A percentile compares a stretch with the other conserved stretches of the same genome.
Conservation (phyloP, 2,113 vertebrate species). For the Leucosticte australis region DNA sequence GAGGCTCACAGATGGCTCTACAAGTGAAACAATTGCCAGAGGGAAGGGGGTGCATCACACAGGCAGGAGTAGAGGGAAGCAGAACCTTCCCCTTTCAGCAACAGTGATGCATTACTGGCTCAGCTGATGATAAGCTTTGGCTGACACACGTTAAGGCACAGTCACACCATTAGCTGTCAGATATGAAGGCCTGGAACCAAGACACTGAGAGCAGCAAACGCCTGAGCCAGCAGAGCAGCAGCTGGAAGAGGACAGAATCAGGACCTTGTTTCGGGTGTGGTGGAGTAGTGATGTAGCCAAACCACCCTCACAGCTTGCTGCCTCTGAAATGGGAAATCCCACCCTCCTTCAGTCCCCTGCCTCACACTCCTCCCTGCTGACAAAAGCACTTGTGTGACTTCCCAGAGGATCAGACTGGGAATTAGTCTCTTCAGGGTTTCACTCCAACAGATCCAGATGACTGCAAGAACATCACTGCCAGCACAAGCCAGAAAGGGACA, state of each 20-base stretch:
- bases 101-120: neutral
- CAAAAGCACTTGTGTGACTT: constrained; percentile 25
- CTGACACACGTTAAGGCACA: neutral
- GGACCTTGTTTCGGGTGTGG: constrained; percentile 10
- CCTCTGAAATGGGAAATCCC: constrained; percentile 24
- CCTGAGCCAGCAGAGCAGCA: constrained; percentile 49
- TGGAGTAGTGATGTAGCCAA: neutral
- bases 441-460: neutral
- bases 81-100: neutral
- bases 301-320: neutral
- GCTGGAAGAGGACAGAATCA: neutral
- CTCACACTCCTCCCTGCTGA: constrained; percentile 43
- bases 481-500: neutral
- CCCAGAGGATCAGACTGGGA: neutral
- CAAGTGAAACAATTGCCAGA: neutral
- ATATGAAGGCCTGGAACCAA: neutral
- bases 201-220: neutral
- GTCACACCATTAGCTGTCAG: neutral
- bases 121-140: neutral
- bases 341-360: neutral
- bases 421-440: neutral
- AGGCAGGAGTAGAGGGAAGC: neutral
- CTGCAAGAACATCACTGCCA: neutral
- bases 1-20: neutral
- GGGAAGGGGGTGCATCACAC: neutral